Base-by-base conservation (phyloP, 2,888 invertebrate genomes). In the Cheilosia pagana region DNA sequence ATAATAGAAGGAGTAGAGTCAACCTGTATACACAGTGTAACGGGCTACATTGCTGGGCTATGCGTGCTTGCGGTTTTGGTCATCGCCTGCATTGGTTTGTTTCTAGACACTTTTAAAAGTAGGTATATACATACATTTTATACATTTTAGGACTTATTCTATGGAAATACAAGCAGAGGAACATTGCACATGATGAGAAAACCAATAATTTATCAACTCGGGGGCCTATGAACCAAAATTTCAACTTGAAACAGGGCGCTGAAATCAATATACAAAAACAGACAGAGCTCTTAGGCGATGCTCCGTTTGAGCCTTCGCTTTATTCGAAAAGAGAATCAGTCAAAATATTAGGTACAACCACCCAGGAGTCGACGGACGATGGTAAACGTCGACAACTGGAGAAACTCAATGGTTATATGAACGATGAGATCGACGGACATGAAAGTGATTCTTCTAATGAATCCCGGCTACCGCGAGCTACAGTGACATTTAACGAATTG, bases 401-500 rank as follows among this genome's bases (percentile, higher is more conserved):
- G 19, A 60, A 68, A 14, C 23, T 60, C 3, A 59, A 53, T 74
- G 55, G 48, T 3, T 19, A 43, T 35, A 19, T 55, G 14, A 5
- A 43, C 10, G 43, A 70, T 50, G 21, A 23, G 19, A 39, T 60
- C 28, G 60, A 65, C 14, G 74, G 45, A 12, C 55, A 39, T n/a
- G 70, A 68, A 50, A 72, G 43, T 53, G 87, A 60, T 19, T 55
- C 53, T n/a, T 76, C 59, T 4, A 68, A 53, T n/a, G 57, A 21
- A 1, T 57, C 28, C 12, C 65, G 78, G 2, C 90, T 90, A 87
- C 91, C 91, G 87, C 93, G 93, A 89, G 93, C 93, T 3, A 92
- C 93, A 0, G 94, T 94, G 7, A 93, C 93, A 1, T 94, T 94
- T 87, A 94, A 93, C 88, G 93, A 93, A 88, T 92, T 93, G 41